Percentiles rank a stretch among this genome's conserved stretches.
These are phyloP conservation scores for Nothura maculosa DNA, from an alignment of 2,797 vertebrate genomes.

Conservation along the genomic window DNA sequence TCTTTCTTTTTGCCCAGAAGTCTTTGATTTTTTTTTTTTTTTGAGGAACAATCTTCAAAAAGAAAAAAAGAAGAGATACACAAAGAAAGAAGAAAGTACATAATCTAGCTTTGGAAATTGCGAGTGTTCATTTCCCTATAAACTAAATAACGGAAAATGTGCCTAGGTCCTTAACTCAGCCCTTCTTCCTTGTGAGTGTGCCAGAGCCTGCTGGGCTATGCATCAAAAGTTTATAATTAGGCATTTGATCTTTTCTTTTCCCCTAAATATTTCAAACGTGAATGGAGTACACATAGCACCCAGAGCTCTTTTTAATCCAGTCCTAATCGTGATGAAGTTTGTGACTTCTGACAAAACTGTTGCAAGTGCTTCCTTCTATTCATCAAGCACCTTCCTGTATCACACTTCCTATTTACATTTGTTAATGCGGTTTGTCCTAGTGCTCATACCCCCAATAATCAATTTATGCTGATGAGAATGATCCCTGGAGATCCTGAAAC, in stretches of 20 bases:
- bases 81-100: constrained; percentile 6
- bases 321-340: constrained; percentile 24
- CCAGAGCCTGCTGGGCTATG: constrained; percentile 37
- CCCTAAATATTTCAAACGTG: constrained; percentile 33
- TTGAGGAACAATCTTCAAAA: constrained; percentile 34
- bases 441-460: background rate
- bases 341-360: constrained; percentile 36
- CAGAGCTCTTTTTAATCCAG: constrained; percentile 41
- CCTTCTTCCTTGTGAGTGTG: constrained; percentile 20
- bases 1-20: background rate
- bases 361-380: constrained; percentile 31
- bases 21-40: background rate
- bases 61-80: background rate
- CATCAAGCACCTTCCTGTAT: background rate
- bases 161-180: constrained; percentile 21
- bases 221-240: constrained; percentile 68
- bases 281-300: constrained; percentile 11
- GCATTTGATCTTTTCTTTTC: constrained; percentile 52
- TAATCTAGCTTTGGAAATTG: constrained; percentile 67
- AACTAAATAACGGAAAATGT: constrained; percentile 82
- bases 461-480: background rate
- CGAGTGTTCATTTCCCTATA: constrained; percentile 69
- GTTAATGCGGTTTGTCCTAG: background rate
- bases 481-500: background rate
- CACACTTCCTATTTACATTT: constrained; percentile 4